Evolutionary conservation across 2,888 invertebrate genomes (phyloP), one percentile per base, ranked within the genome.

Genomic region (Caenorhabditis zanzibari): DNA sequence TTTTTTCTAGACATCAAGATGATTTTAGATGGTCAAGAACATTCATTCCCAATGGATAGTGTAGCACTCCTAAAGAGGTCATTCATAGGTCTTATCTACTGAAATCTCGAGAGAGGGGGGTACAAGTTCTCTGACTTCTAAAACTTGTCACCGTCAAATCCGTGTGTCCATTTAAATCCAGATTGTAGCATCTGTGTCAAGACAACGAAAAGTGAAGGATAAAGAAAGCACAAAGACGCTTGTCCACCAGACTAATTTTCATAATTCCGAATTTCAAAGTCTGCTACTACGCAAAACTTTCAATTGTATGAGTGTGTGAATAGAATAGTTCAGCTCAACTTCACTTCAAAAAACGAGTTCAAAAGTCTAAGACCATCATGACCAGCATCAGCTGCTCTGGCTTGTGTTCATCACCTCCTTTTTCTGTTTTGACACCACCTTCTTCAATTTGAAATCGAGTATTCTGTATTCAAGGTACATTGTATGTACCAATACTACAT

Each of bases 281-380:
- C 35, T 68, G 54, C 35, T 47, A 19, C 19, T n/a, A 47, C 19
- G 19, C n/a, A 19, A 47, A 47, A n/a, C 16, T 47, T 47, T n/a
- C 19, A 47, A 47, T 19, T 47, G 19, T 47, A 19, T 47, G 47
- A n/a, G 44, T 24, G 26, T 24, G 12, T 44, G 41, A 28, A 28
- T 35, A 22, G 14, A 38, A 26, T 19, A 68, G 54, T 68, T 54
- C 54, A 68, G 52, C 26, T 68, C 54, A 68, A 52, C 52, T 68
- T 64, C 26, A n/a, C 2, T 24, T 22, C 26, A 32, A 28, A 28
- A 38, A 38, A 6, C 38, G 54, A 71, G 69, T 71, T 58, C 54
- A 71, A 41, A 71, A 56, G 58, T 71, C 66, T 52, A 66, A 66
- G 66, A 66, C 19, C 66, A 52, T 35, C 26, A 26, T 64, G 63